These are phyloP conservation scores for Protosalanx chinensis DNA, from an alignment of 2,797 vertebrate species.

Conservation along the genomic window DNA sequence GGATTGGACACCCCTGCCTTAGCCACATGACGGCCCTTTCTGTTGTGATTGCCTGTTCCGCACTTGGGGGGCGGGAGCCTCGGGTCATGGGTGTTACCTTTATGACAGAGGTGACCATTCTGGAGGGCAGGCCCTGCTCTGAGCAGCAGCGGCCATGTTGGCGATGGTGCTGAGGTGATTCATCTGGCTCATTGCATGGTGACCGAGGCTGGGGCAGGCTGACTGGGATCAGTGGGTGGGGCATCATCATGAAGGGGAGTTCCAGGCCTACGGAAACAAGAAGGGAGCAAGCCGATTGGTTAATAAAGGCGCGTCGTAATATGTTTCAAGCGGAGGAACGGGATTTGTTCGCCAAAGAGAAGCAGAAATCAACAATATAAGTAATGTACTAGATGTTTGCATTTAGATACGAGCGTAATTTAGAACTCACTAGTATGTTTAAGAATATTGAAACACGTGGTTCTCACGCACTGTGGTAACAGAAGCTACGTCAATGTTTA, in stretches of 20 bases:
- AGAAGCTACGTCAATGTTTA: constrained; percentile 72
- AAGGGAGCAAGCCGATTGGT: constrained; percentile 8
- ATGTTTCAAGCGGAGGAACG: not conserved
- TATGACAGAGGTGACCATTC: constrained; percentile 98
- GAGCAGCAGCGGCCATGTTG: constrained; percentile 97
- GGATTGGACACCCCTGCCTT: no score
- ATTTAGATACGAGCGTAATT: no score
- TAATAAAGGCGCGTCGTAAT: not conserved
- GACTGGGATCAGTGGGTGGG: constrained; percentile 97
- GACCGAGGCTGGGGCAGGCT: constrained; percentile 99
- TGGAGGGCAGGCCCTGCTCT: constrained; percentile 95
- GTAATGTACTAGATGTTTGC: not conserved
- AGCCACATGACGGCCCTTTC: not conserved
- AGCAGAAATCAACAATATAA: not conserved
- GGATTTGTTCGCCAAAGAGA: not conserved
- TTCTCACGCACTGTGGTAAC: constrained; percentile 58
- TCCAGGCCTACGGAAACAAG: constrained; percentile 83
- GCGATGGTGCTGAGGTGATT: constrained; percentile 99
- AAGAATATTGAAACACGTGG: constrained; percentile 59
- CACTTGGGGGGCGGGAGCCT: constrained; percentile 35
- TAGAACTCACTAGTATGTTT: not conserved
- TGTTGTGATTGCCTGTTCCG: not conserved
- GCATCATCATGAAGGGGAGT: constrained; percentile 99
- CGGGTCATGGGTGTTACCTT: constrained; percentile 79
- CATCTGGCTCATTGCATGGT: constrained; percentile 99